Conservation (phyloP, 2,113 vertebrate genomes). For the Hymenochirus boettgeri region DNA sequence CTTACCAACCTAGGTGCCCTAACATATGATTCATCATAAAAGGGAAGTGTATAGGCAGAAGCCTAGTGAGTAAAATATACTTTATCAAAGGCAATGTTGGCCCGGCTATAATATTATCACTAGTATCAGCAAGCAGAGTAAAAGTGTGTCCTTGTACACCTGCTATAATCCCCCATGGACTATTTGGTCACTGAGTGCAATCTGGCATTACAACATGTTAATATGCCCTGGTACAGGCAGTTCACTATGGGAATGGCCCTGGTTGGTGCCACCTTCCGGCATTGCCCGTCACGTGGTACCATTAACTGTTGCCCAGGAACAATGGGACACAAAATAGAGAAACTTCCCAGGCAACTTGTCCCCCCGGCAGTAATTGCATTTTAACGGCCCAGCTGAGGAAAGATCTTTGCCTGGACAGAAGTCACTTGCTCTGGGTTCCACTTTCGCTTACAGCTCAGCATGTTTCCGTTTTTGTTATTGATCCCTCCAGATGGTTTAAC, state of each 20-base stretch:
- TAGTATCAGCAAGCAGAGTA: too few relatives aligned
- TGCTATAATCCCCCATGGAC: too few relatives aligned
- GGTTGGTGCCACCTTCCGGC: not conserved
- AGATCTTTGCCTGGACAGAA: constrained; percentile 1
- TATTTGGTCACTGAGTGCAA: not conserved
- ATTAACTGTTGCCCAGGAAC: constrained; percentile 16
- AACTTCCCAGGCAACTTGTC: constrained; percentile 19
- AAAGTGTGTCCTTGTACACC: too few relatives aligned
- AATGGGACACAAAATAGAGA: constrained; percentile 6
- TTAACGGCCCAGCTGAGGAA: constrained; percentile 15
- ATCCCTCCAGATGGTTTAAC: constrained; percentile 8
- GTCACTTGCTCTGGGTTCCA: constrained; percentile 14
- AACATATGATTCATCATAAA: too few relatives aligned
- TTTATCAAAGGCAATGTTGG: too few relatives aligned
- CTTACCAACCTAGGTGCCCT: too few relatives aligned
- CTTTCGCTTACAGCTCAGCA: not conserved
- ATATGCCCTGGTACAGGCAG: not conserved
- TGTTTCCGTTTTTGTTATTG: constrained; percentile 28
- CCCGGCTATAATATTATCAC: too few relatives aligned
- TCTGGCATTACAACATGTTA: not conserved
- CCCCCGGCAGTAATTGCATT: not conserved
- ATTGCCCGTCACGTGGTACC: not conserved
- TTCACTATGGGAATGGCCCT: not conserved
- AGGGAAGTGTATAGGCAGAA: too few relatives aligned
- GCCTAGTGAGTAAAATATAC: too few relatives aligned